Evolutionary conservation across 2,113 vertebrate species (phyloP).

Genomic region (Tenebrosternarchus preto): DNA sequence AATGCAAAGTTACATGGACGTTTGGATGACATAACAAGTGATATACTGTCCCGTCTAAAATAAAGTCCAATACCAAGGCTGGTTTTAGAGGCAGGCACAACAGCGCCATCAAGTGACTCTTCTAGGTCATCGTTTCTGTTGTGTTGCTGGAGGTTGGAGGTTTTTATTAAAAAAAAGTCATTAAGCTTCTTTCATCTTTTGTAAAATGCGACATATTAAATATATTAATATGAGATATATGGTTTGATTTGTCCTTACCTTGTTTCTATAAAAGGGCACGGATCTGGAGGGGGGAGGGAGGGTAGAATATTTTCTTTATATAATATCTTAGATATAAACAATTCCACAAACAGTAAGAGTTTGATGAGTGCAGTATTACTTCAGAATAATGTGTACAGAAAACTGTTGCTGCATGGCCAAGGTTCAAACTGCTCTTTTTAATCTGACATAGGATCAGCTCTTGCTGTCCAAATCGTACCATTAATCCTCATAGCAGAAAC

Average conservation of each 20-base stretch:
- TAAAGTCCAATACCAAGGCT: neutral
- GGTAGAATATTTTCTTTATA: no score
- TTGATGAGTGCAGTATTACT: neutral
- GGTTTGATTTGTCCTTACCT: conserved; percentile 29
- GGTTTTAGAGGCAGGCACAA: neutral
- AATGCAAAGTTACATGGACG: neutral
- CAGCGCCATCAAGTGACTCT: neutral
- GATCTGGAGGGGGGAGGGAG: conserved; percentile 24
- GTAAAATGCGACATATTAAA: neutral
- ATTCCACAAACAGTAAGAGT: neutral
- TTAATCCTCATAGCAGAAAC: neutral
- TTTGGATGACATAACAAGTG: neutral
- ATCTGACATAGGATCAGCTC: neutral
- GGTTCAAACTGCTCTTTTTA: conserved; percentile 15
- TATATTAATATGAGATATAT: neutral
- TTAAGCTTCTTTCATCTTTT: neutral
- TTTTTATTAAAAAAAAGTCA: neutral
- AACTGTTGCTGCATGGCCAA: neutral
- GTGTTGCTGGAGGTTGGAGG: neutral
- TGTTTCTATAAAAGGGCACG: conserved; percentile 37
- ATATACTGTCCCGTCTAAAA: neutral
- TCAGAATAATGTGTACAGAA: neutral
- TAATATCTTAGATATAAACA: neutral
- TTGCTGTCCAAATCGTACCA: neutral
- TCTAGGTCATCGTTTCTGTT: conserved; percentile 17